phyloP scores from a whole-genome alignment of 2,888 invertebrate species.

The Drosophila monieri region DNA sequence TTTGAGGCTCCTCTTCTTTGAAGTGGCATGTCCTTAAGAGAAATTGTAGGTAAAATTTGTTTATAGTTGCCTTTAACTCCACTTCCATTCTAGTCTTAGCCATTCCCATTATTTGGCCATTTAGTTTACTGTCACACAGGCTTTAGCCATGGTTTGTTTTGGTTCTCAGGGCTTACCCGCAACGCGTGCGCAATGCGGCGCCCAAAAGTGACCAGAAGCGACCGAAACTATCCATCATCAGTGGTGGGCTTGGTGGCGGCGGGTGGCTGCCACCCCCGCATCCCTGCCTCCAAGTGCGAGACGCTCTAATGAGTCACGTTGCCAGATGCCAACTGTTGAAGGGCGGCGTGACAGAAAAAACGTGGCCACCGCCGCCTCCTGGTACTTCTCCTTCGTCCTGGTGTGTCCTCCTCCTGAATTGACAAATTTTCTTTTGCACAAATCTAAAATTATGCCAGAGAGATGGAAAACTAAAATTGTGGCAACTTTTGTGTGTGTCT shows the following conservation, averaged over 20 bases:
- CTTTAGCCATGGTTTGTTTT: slow-evolving; percentile 7
- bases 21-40: not conserved
- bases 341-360: slow-evolving; percentile 36
- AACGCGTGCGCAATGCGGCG: slow-evolving; percentile 66
- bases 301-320: slow-evolving; percentile 55
- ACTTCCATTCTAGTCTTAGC: slow-evolving; percentile 1
- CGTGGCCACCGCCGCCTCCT: slow-evolving; percentile 1
- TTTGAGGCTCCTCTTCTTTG: not conserved
- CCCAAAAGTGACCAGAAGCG: slow-evolving; percentile 60
- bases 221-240: slow-evolving; percentile 72
- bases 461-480: slow-evolving; percentile 46
- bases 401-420: slow-evolving; percentile 28
- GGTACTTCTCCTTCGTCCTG: slow-evolving; percentile 8
- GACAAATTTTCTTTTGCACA: slow-evolving; percentile 47
- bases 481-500: slow-evolving; percentile 34
- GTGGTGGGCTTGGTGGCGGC: slow-evolving; percentile 15
- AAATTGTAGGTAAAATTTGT: not conserved
- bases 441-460: slow-evolving; percentile 51
- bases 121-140: slow-evolving; percentile 17
- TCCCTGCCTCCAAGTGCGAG: slow-evolving; percentile 15
- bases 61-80: not conserved
- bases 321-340: slow-evolving; percentile 56
- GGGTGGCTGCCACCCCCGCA: slow-evolving; percentile 12
- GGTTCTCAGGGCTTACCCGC: slow-evolving; percentile 58
- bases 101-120: slow-evolving; percentile 4